A percentile compares a stretch with the other conserved stretches of the same genome.
phyloP scores from a whole-genome alignment of 2,113 vertebrate genomes.

The Tragelaphus buxtoni region DNA sequence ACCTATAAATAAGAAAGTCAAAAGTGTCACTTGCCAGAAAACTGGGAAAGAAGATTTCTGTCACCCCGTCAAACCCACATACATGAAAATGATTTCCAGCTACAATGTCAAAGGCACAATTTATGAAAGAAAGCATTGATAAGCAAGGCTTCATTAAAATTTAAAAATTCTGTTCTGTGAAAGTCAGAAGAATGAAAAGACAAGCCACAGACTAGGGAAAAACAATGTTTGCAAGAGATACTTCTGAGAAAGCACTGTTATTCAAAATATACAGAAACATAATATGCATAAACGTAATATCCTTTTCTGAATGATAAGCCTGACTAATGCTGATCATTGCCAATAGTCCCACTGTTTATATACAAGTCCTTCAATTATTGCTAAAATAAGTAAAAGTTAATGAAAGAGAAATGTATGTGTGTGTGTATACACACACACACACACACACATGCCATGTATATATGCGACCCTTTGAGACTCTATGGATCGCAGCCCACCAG shows the following conservation, averaged over 20 bases:
- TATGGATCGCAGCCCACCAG: not conserved
- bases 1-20: not conserved
- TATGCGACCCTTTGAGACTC: not conserved
- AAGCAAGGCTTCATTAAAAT: not conserved
- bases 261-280: not conserved
- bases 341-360: not conserved
- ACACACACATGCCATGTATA: not conserved
- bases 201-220: not conserved
- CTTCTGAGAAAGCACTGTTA: not conserved
- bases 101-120: not conserved
- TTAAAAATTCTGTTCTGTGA: not conserved
- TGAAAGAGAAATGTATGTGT: not conserved
- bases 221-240: not conserved
- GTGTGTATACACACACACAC: accelerated
- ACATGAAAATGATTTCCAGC: not conserved
- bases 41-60: not conserved
- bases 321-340: not conserved
- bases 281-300: not conserved
- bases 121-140: not conserved
- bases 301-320: not conserved
- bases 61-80: not conserved
- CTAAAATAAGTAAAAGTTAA: not conserved
- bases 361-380: not conserved
- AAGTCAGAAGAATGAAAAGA: not conserved
- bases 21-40: not conserved